These are phyloP conservation scores for Myotis planiceps DNA, from an alignment of 2,797 vertebrate genomes.

Conservation along the genomic window DNA sequence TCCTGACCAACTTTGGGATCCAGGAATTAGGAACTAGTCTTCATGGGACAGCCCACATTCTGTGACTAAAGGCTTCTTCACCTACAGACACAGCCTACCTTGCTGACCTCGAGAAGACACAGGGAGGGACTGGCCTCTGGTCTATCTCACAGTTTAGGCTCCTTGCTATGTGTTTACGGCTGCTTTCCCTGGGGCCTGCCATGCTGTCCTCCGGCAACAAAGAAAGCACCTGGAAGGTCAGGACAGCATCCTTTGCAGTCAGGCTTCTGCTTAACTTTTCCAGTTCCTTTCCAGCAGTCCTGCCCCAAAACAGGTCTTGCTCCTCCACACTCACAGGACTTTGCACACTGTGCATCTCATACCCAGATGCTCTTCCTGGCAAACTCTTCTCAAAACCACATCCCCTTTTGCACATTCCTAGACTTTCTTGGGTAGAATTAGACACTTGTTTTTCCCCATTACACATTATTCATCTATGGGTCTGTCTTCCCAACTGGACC, in stretches of 20 bases:
- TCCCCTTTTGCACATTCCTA: neutral
- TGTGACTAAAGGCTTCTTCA: neutral
- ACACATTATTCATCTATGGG: neutral
- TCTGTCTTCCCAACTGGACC: neutral
- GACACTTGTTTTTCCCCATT: neutral
- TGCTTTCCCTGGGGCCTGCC: neutral
- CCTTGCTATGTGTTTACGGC: neutral
- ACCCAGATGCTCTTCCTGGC: neutral
- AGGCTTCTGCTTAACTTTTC: neutral
- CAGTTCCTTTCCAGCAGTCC: neutral
- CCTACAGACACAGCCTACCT: neutral
- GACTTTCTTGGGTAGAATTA: neutral
- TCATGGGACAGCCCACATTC: neutral
- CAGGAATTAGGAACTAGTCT: neutral
- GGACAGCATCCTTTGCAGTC: neutral
- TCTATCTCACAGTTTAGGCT: neutral
- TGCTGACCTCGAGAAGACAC: neutral
- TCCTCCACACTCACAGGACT: neutral
- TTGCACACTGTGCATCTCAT: neutral
- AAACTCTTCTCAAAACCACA: neutral
- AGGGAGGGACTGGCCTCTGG: neutral
- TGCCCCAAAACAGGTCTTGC: neutral
- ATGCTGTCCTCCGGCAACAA: neutral
- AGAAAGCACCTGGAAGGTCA: neutral
- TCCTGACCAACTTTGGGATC: neutral